Base-by-base conservation (phyloP, 2,113 vertebrate species). In the Dasyornis broadbenti region DNA sequence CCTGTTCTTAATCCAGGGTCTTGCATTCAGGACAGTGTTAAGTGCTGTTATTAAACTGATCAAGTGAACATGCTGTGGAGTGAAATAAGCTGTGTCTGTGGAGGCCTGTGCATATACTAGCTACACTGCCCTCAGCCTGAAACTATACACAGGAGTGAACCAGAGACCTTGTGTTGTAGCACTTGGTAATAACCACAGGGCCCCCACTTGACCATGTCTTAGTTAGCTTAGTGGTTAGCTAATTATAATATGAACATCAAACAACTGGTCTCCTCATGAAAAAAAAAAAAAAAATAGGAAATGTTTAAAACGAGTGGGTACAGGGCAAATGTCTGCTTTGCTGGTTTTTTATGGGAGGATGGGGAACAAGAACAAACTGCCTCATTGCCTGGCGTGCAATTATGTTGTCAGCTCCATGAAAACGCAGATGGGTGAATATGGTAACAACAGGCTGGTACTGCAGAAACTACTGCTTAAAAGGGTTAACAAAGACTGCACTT, bases 401-500 rank as follows among this genome's bases (percentile, higher is more conserved):
- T 42, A 26, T 11, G 17, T 42, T 13, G 23, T 42, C 11, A 31
- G 47, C 53, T 60, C 45, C 45, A 9, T 3, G 23, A 10, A 39
- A 40, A 54, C 2, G 50, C 28, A 6, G 12, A 21, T 3, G 15
- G 23, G 33, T 33, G 54, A 64, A n/a, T 6, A 35, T 7, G n/a
- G n/a, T 30, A 66, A 39, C 47, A 49, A 28, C 64, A 59, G 82
- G 42, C 69, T 60, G 89, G 20, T 27, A 6, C 20, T 9, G 63
- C 6, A 39, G 37, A 26, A 59, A 47, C 21, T 7, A 28, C 6
- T 11, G 12, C 57, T 45, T 16, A 13, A 33, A 92, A 65, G 61
- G 77, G 91, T 95, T 94, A 95, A 94, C 50, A 37, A 37, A 61
- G 79, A 24, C 81, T 20, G 89, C 21, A 39, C 61, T 68, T 21